These are phyloP conservation scores for Catocala nupta DNA, from an alignment of 2,888 invertebrate species.

Conservation along the genomic window DNA sequence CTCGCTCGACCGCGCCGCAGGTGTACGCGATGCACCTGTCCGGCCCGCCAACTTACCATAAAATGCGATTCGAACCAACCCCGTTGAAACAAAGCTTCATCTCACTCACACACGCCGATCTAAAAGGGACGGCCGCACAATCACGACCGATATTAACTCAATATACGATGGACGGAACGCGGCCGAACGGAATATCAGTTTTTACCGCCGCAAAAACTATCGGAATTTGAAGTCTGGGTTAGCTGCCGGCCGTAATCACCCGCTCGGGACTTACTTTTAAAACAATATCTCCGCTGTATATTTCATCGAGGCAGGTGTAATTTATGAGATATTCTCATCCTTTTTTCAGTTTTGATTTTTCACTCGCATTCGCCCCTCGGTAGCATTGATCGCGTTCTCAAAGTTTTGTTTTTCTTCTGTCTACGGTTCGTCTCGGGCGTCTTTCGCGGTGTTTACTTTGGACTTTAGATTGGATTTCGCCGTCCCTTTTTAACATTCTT, in stretches of 20 bases:
- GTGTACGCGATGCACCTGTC: slow-evolving; percentile 84
- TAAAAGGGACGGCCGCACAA: slow-evolving; percentile 74
- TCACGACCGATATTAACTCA: slow-evolving; percentile 85
- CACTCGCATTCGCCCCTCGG: slow-evolving; percentile 62
- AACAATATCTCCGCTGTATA: slow-evolving; percentile 82
- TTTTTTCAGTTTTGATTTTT: slow-evolving; percentile 77
- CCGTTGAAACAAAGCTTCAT: slow-evolving; percentile 75
- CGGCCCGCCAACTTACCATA: slow-evolving; percentile 84
- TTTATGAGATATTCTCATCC: slow-evolving; percentile 74
- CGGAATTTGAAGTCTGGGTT: slow-evolving; percentile 82
- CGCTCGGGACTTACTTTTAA: slow-evolving; percentile 80
- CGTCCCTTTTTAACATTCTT: slow-evolving; percentile 66
- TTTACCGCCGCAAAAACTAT: slow-evolving; percentile 86
- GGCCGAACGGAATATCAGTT: slow-evolving; percentile 84
- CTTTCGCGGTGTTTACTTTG: slow-evolving; percentile 77
- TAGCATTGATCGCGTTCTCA: slow-evolving; percentile 73
- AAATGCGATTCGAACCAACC: slow-evolving; percentile 84
- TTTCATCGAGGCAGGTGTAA: slow-evolving; percentile 82
- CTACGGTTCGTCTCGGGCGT: slow-evolving; percentile 76
- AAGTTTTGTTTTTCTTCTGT: slow-evolving; percentile 84
- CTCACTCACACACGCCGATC: slow-evolving; percentile 66
- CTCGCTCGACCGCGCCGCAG: slow-evolving; percentile 83
- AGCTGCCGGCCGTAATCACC: slow-evolving; percentile 79
- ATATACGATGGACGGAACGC: slow-evolving; percentile 81
- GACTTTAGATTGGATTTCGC: slow-evolving; percentile 79